Base-by-base conservation (phyloP, 2,113 vertebrate species). In the Brachionichthys hirsutus region DNA sequence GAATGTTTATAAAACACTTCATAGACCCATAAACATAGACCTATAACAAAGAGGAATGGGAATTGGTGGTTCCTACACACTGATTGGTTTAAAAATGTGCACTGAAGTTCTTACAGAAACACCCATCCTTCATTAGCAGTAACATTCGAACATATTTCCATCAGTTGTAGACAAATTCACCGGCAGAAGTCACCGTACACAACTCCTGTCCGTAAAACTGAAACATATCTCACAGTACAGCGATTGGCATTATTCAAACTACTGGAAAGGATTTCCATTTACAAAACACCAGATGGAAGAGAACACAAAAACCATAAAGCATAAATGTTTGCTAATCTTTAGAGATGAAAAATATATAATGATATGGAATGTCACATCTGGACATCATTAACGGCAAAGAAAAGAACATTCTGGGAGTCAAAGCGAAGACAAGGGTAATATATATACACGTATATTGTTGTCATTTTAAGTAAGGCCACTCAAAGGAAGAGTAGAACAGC, bases 381-480 rank as follows among this genome's bases (percentile, higher is more conserved):
- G 49, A 80, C 59, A 55, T 66, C 42, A 55, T 72, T 35, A 17
- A 6, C 55, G 59, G 54, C 13, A 56, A 59, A 30, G 1, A 30
- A 30, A 30, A 30, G 2, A 70, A 38, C 48, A 13, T 22, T 7
- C 12, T 69, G 64, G 52, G 4, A 71, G 49, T 53, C 8, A 53
- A 81, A 67, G n/a, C 11, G 71, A 74, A 57, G 3, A 71, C 5
- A 36, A 44, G 34, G 22, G 58, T 43, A 6, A 19, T n/a, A n/a
- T n/a, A 38, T 12, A 46, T 15, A 46, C 12, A 56, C 0, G 47
- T 9, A 7, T 8, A 13, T 51, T 30, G 19, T 30, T 55, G 46
- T 45, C 12, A 17, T 66, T 30, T 35, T 57, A 81, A 81, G 20
- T 82, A 91, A 92, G 90, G 91, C 90, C 82, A 62, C 87, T 65